Evolutionary conservation across 2,888 invertebrate genomes (phyloP), one percentile per base, ranked within the genome.

Genomic region (Apamea sordens): DNA sequence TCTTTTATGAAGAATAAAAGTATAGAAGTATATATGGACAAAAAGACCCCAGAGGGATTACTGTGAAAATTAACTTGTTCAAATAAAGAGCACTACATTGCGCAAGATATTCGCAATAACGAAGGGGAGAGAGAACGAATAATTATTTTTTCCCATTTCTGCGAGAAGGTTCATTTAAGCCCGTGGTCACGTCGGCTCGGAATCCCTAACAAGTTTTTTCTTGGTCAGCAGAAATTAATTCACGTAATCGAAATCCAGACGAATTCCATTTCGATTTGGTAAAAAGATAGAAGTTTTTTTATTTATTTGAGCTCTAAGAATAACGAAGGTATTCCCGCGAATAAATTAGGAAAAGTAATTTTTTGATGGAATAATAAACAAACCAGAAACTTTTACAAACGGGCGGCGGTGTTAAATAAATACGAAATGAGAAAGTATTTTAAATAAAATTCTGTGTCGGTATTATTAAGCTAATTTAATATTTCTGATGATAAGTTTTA

Each of bases 191-290:
- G 92, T 92, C 81, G 86, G 79, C 80, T 72, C 79, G 80, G 86
- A 87, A 90, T 90, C 86, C 82, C 86, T 89, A 88, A 90, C 89
- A 90, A 91, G 88, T 90, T 93, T 92, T 92, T 91, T 90, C 88
- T 90, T 89, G 85, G 88, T 91, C 87, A 89, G 89, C 90, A 89
- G 83, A 90, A 93, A 93, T 92, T 93, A 91, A 92, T 92, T 93
- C 87, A 86, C 86, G 90, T 89, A 90, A 90, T 92, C 88, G 87
- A 86, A 87, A 87, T 82, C 83, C 84, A 85, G 87, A 81, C 78
- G 72, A 84, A 85, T 79, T 88, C 88, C 80, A 90, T 89, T 90
- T 69, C 83, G 83, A 90, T 90, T 87, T 86, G 69, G 75, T 85
- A 69, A 81, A 86, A 75, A 84, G 77, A 83, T 80, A 85, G 64